Conservation (phyloP, 2,797 vertebrate genomes). For the Serranus cabrilla region DNA sequence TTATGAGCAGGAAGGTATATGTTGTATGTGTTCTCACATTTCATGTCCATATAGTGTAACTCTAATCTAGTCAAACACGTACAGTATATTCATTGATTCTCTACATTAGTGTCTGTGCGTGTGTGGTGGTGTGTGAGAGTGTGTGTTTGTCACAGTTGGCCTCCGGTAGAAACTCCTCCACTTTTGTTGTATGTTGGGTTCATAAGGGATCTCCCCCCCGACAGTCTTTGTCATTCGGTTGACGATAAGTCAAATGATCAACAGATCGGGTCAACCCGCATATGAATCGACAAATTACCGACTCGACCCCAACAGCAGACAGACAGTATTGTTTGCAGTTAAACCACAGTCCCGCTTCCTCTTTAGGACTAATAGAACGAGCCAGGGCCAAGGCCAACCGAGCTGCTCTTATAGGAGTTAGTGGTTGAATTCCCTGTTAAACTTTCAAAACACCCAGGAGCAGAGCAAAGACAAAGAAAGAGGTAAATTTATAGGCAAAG, state of each 20-base stretch:
- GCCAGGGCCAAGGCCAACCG: constrained; percentile 30
- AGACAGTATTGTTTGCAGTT: constrained; percentile 28
- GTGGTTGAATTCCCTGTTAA: too few species aligned
- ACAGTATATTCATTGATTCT: constrained; percentile 81
- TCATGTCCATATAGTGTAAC: constrained; percentile 76
- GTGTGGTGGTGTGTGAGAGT: constrained; percentile 34
- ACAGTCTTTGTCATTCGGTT: constrained; percentile 34
- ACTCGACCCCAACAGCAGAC: constrained; percentile 60
- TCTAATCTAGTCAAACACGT: constrained; percentile 82
- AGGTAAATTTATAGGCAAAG: constrained; percentile 7
- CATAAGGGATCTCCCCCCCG: constrained; percentile 39
- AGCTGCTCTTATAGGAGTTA: not conserved
- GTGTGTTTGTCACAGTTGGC: constrained; percentile 83
- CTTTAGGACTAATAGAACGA: constrained; percentile 36
- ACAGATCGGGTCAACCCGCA: constrained; percentile 28
- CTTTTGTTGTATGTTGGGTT: constrained; percentile 59
- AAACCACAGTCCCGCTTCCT: constrained; percentile 60
- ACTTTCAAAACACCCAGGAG: too few species aligned
- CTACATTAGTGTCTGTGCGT: constrained; percentile 69
- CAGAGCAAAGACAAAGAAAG: too few species aligned
- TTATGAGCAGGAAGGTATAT: constrained; percentile 49
- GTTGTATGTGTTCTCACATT: constrained; percentile 66
- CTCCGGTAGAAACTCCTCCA: constrained; percentile 77
- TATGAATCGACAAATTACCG: constrained; percentile 32
- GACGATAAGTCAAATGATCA: constrained; percentile 42